Evolutionary conservation across 2,113 vertebrate genomes (phyloP).

Genomic region (Ariopsis seemanni): DNA sequence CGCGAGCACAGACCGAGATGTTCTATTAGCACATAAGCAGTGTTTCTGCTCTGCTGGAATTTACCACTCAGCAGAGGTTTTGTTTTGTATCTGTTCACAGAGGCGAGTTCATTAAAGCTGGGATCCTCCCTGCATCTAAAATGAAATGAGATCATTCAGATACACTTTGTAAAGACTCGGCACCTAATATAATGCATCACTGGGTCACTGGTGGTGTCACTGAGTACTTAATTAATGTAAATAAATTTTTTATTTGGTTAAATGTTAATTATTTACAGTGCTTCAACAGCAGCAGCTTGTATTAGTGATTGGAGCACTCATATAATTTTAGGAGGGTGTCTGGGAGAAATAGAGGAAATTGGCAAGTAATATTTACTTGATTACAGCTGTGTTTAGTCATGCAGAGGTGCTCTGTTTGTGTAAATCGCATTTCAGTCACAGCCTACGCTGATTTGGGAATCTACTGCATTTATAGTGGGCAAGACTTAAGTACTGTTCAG

Average conservation of each 20-base stretch:
- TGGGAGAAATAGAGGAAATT: neutral
- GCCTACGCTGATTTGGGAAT: neutral
- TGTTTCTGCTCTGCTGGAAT: slow-evolving; percentile 84
- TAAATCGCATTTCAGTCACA: neutral
- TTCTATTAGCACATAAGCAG: slow-evolving; percentile 75
- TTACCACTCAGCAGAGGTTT: slow-evolving; percentile 88
- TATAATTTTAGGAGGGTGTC: neutral
- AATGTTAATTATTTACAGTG: slow-evolving; percentile 26
- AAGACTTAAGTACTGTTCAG: neutral
- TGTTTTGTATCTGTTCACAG: slow-evolving; percentile 74
- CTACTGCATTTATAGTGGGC: neutral
- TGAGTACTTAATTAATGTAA: slow-evolving; percentile 44
- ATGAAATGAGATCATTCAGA: neutral
- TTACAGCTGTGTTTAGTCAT: neutral
- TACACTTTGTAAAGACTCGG: slow-evolving; percentile 20
- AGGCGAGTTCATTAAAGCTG: slow-evolving; percentile 67
- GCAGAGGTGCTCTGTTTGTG: neutral
- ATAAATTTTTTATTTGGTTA: slow-evolving; percentile 28
- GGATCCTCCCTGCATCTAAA: slow-evolving; percentile 82
- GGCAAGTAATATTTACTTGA: neutral
- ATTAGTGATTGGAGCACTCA: slow-evolving; percentile 43
- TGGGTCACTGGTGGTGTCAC: slow-evolving; percentile 62
- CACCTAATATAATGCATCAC: slow-evolving; percentile 76
- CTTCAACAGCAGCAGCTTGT: slow-evolving; percentile 44
- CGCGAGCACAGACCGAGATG: slow-evolving; percentile 58